These are phyloP conservation scores for Pogoniulus pusillus DNA, from an alignment of 2,797 vertebrate genomes.

Conservation along the genomic window DNA sequence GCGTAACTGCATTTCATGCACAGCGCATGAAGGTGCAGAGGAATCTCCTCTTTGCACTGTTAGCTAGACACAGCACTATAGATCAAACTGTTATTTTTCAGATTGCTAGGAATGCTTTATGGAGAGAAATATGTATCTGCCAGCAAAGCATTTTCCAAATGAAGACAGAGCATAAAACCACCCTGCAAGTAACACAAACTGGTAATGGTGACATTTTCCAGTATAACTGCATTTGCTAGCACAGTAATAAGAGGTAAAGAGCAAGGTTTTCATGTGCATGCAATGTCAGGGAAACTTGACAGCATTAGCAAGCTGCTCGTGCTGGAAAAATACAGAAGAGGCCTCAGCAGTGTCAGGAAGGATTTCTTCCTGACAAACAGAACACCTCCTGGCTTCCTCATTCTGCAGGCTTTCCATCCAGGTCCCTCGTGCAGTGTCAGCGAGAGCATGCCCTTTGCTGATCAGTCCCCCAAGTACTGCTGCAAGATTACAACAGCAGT, in stretches of 20 bases:
- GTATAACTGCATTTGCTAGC: neutral
- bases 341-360: neutral
- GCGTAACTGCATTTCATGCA: constrained; percentile 53
- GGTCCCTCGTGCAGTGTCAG: neutral
- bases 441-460: neutral
- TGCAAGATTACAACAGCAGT: neutral
- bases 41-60: constrained; percentile 34
- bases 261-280: neutral
- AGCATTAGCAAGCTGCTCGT: neutral
- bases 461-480: neutral
- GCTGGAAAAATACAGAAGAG: neutral
- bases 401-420: neutral
- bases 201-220: constrained; percentile 47
- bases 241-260: neutral
- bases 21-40: constrained; percentile 16
- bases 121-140: constrained; percentile 43
- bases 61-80: constrained; percentile 21
- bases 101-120: constrained; percentile 32
- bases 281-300: neutral
- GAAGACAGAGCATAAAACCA: constrained; percentile 56
- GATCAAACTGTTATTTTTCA: constrained; percentile 53
- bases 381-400: neutral
- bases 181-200: neutral
- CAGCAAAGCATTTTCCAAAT: constrained; percentile 65
- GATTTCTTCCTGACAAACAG: neutral